Base-by-base conservation (phyloP, 2,113 vertebrate species). In the Carassius carassius region DNA sequence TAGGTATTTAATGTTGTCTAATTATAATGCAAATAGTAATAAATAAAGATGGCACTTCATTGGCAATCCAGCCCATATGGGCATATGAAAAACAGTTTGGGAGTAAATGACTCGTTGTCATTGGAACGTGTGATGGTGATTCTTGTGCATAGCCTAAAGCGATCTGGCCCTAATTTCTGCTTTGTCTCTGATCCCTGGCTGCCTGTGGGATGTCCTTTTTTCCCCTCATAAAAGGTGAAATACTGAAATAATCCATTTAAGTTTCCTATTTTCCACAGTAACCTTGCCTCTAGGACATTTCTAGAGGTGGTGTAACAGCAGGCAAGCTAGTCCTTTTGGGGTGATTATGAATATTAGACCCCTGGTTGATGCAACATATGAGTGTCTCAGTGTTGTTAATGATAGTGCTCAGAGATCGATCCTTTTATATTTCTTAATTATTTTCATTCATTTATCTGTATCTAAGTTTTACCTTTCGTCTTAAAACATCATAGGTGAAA, bases 161-260 rank as follows among this genome's bases (percentile, higher is more conserved):
- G 1, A 85, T 86, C 35, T 51, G 21, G 67, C 84, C 83, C 83
- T 88, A 88, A 90, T 91, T 90, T 82, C 54, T 85, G 88, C 84
- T 82, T 82, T 82, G 73, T 80, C 82, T 90, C 72, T 86, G 86
- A 89, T 86, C 84, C 58, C 58, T 58, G 84, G 67, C 77, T 85
- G 86, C 84, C 83, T 75, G 82, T 75, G 60, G 88, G 67, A 77
- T 69, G 67, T 73, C 77, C 47, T 79, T 78, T 83, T 29, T 73
- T 65, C 54, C n/a, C n/a, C 12, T 21, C 25, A 54, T 73, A 87
- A 86, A 88, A 89, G 83, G 83, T 88, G 81, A 86, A 84, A 86
- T 29, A 32, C 49, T 88, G 79, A 91, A 89, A 88, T 91, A 84
- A 85, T 84, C 76, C 77, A 49, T 85, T 88, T 87, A 88, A 56